Base-by-base conservation (phyloP, 1,140 invertebrate species). In the Bathynomus jamesi region DNA sequence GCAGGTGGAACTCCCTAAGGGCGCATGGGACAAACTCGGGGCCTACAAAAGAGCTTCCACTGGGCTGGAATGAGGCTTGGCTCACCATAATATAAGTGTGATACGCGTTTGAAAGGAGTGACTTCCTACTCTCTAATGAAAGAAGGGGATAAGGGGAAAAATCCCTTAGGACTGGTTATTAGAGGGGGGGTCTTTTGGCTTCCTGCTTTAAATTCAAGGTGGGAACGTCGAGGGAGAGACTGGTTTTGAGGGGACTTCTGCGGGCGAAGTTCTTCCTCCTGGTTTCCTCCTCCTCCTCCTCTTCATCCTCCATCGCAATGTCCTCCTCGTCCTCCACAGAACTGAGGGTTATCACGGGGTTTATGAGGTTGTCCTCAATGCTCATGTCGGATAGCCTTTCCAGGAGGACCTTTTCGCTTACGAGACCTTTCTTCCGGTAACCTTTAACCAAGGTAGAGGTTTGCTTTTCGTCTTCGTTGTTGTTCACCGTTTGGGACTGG, bases 361-460 rank as follows among this genome's bases (percentile, higher is more conserved):
- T 77, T 13, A 77, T 65, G 1, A 77, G 46, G 67, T 69, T 72
- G 62, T 77, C 75, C 62, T 77, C 75, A 70, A 77, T 74, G 72
- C 75, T 77, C 75, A 77, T 77, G 70, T 77, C 75, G 17, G 75
- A 77, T 62, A 77, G 75, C 2, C 75, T 70, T 60, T 77, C 75
- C 8, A 77, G 70, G 13, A 77, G 65, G 31, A 77, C 72, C 63
- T 77, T 77, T 46, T 77, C 75, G 60, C 72, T 74, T 31, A 77
- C 70, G n/a, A 77, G 67, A 1, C 75, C 75, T 24, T 77, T 77
- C 69, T 73, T 77, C 17, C 75, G 29, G 72, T 77, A 77, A 63
- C 75, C 75, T 17, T 53, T 21, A 5, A 53, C 21, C n/a, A n/a
- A n/a, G n/a, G n/a, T n/a, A n/a, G n/a, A n/a, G 40, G 5, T 53